phyloP scores from a whole-genome alignment of 2,888 invertebrate species.

The Spisula solida region DNA sequence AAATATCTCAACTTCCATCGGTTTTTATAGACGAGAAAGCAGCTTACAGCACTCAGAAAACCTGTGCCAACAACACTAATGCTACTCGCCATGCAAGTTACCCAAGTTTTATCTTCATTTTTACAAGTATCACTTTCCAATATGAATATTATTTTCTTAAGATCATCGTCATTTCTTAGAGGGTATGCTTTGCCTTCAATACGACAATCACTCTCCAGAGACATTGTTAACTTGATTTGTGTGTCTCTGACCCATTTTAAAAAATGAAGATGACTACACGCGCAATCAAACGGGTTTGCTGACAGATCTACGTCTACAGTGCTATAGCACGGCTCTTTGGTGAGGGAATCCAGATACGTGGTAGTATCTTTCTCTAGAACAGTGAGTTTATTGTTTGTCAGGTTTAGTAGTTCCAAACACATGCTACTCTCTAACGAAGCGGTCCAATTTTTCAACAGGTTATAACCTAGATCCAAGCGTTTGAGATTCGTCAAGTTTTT shows the following conservation, averaged over 20 bases:
- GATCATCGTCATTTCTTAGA: not conserved
- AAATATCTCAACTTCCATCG: constrained; percentile 53
- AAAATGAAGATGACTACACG: constrained; percentile 26
- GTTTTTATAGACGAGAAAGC: constrained; percentile 43
- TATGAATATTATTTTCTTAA: not conserved
- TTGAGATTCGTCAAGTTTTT: constrained; percentile 40
- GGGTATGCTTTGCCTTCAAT: not conserved
- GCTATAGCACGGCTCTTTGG: not conserved
- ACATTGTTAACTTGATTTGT: not conserved
- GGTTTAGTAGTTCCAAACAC: constrained; percentile 2
- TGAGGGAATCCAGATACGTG: constrained; percentile 29
- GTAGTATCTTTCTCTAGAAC: constrained; percentile 36
- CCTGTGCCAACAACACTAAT: constrained; percentile 13
- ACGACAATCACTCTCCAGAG: too few species aligned
- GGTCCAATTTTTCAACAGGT: constrained; percentile 37
- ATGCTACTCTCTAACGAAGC: not conserved
- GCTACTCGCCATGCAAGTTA: constrained; percentile 20
- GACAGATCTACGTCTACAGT: constrained; percentile 24
- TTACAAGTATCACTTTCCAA: constrained; percentile 11
- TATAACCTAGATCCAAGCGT: constrained; percentile 40
- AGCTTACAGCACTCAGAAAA: constrained; percentile 12
- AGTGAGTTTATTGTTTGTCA: constrained; percentile 41
- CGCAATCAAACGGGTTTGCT: too few species aligned
- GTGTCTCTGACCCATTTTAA: constrained; percentile 59
- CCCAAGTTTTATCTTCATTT: constrained; percentile 3